Evolutionary conservation across 2,113 vertebrate species (phyloP).

Genomic region (Dicerorhinus sumatrensis): DNA sequence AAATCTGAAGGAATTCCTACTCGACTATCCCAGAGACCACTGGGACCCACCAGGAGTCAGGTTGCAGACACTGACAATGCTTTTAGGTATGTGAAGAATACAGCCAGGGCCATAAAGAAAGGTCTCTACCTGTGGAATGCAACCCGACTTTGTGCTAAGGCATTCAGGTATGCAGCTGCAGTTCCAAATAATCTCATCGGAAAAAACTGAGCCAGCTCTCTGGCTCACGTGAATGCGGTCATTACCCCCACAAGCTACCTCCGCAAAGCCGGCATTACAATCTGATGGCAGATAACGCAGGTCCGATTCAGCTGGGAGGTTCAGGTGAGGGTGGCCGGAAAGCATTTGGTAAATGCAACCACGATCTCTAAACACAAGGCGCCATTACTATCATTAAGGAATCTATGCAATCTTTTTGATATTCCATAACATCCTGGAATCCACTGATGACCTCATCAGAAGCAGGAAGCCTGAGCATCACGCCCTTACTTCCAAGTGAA

Average conservation of each 20-base stretch:
- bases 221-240: background rate
- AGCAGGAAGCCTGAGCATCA: background rate
- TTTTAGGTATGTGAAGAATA: background rate
- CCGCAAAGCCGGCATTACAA: slow-evolving; percentile 54
- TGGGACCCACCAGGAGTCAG: background rate
- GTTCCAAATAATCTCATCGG: background rate
- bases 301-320: background rate
- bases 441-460: background rate
- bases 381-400: background rate
- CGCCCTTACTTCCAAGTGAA: background rate
- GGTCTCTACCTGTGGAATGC: background rate
- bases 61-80: background rate
- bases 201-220: background rate
- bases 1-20: background rate
- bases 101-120: background rate
- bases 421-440: background rate
- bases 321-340: background rate
- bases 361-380: background rate
- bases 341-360: background rate
- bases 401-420: background rate
- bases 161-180: slow-evolving; percentile 41
- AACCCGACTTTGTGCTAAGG: background rate
- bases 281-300: slow-evolving; percentile 75
- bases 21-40: background rate
- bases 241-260: slow-evolving; percentile 62